phyloP scores from a whole-genome alignment of 2,113 vertebrate genomes.

The Sturnira hondurensis region DNA sequence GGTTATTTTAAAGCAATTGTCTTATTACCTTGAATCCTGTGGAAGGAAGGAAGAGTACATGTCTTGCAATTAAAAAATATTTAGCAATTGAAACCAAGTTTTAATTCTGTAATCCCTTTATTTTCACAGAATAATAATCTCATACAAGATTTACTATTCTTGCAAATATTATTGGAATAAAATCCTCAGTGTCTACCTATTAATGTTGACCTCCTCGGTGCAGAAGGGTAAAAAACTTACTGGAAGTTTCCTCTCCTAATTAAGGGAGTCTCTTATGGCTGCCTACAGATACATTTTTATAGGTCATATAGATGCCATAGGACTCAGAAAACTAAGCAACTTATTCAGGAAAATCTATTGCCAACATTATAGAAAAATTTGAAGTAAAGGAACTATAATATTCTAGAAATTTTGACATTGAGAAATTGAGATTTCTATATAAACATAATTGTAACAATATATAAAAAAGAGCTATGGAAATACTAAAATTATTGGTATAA shows the following conservation, averaged over 20 bases:
- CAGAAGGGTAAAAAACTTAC: neutral
- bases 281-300: neutral
- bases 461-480: neutral
- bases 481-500: neutral
- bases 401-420: slow-evolving; percentile 24
- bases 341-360: neutral
- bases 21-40: neutral
- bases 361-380: neutral
- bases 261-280: neutral
- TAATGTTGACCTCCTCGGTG: neutral
- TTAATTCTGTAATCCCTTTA: neutral
- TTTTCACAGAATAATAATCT: slow-evolving; percentile 1
- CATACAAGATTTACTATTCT: neutral
- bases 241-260: neutral
- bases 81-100: neutral
- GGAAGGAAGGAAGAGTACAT: neutral
- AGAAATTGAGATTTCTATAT: neutral
- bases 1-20: neutral
- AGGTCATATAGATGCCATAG: neutral
- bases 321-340: neutral
- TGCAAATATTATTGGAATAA: neutral
- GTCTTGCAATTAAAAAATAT: neutral
- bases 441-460: neutral
- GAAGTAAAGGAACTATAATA: neutral
- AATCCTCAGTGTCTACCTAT: neutral